Base-by-base conservation (phyloP, 2,797 vertebrate species). In the Graptemys geographica region DNA sequence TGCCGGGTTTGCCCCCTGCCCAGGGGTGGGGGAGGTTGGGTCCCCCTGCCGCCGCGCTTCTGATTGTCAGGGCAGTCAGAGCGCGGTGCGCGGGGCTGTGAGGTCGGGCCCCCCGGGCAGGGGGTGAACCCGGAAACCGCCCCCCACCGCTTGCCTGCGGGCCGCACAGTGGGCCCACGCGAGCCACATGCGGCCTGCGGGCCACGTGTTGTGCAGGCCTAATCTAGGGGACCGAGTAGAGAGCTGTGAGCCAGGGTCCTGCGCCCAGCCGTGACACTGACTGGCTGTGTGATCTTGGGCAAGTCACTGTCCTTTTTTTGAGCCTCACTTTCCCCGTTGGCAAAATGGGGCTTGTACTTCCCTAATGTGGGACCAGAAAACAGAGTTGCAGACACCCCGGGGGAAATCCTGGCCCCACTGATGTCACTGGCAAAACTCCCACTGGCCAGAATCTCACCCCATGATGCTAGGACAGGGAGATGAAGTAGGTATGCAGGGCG, bases 161-260 rank as follows among this genome's bases (percentile, higher is more conserved):
- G 41, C 41, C 41, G 41, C 41, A 41, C 41, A 41, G 41, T 41
- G 41, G 41, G 41, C 41, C 41, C 41, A 41, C 41, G 41, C 4
- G 41, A 41, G 41, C 41, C 41, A 41, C 41, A 41, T 41, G 41
- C 41, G 41, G 41, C 41, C 41, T 41, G 41, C 41, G 41, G 41
- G 41, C 41, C 41, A 41, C 41, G 41, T 41, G 41, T 41, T 41
- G 41, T 41, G 41, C 41, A 41, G 41, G 41, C 41, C 41, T 41
- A 41, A 19, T 15, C 7, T 31, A 27, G 5, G 11, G 8, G 23
- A 28, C 5, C 1, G 3, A 0, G 7, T 44, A 6, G 49, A 52
- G 44, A 19, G 47, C 13, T 10, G 28, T 11, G 47, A 33, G 16
- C 27, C 76, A 51, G 76, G 76, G 76, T 33, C 47, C 12, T 79